Evolutionary conservation across 2,888 invertebrate genomes (phyloP), one percentile per base, ranked within the genome.

Genomic region (Hylaea fasciaria): DNA sequence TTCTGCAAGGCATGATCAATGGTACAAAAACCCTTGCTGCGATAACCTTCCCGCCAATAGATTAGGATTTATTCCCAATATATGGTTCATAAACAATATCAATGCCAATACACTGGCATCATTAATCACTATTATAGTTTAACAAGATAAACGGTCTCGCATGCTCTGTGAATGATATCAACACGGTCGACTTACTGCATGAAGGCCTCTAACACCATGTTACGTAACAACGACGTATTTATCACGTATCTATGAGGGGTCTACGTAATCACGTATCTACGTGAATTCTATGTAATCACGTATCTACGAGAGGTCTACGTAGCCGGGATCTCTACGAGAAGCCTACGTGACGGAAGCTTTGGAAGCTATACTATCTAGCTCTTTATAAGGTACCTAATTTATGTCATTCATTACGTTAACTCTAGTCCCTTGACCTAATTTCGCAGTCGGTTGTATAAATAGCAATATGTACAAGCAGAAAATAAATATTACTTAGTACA

Each of bases 321-420:
- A n/a, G n/a, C n/a, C n/a, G n/a, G n/a, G n/a, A n/a, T n/a, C n/a
- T n/a, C n/a, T n/a, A n/a, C n/a, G n/a, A n/a, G n/a, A n/a, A n/a
- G n/a, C n/a, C n/a, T n/a, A n/a, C 56, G 56, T 56, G 56, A 49
- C 56, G 28, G 47, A 37, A 47, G 32, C 35, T 47, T 47, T 16
- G 47, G 12, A 14, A 47, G 35, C 14, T 16, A 3, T 2, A n/a
- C 39, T 29, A 11, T 11, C 13, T 13, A 54, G 54, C 0, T 35
- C 14, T 29, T 40, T 3, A 9, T 9, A 2, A 12, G 11, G 12
- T 47, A 22, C 12, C 17, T 46, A 28, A 29, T 0, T 3, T 29
- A 16, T 29, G 44, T 22, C n/a, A n/a, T n/a, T n/a, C n/a, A n/a
- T 12, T 12, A 10, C n/a, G 37, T 32, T 10, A 1, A 8, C 9